phyloP scores from a whole-genome alignment of 2,888 invertebrate genomes.

The Notocelia uddmanniana region DNA sequence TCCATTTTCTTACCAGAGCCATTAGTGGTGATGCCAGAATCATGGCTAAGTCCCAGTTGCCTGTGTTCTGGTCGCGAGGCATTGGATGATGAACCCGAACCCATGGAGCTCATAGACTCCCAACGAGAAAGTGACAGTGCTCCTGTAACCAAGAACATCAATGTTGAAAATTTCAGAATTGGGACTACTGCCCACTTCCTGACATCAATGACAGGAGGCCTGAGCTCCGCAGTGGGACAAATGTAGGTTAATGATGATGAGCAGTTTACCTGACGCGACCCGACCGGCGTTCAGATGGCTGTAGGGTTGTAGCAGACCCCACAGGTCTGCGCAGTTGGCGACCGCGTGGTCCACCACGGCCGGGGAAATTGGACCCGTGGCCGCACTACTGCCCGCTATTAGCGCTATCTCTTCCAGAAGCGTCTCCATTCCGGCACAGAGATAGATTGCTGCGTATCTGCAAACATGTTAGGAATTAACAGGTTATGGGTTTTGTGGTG shows the following conservation, averaged over 20 bases:
- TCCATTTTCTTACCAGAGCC: slow-evolving; percentile 69
- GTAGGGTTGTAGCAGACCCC: slow-evolving; percentile 96
- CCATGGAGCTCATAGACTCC: slow-evolving; percentile 90
- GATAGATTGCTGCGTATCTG: slow-evolving; percentile 94
- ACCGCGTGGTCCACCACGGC: slow-evolving; percentile 93
- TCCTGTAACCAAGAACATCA: slow-evolving; percentile 78
- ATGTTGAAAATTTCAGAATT: no score
- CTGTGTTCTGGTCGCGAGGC: slow-evolving; percentile 70
- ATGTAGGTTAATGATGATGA: no score
- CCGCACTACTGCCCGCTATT: slow-evolving; percentile 64
- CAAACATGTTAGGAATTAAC: slow-evolving; percentile 31
- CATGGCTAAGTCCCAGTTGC: slow-evolving; percentile 77
- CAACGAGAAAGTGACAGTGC: slow-evolving; percentile 94
- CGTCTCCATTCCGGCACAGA: slow-evolving; percentile 96
- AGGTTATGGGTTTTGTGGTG: no score
- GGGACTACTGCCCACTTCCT: no score
- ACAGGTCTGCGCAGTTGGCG: slow-evolving; percentile 94
- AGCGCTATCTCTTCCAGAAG: slow-evolving; percentile 92
- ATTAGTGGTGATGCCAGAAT: slow-evolving; percentile 81
- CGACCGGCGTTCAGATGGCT: slow-evolving; percentile 96
- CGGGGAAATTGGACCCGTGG: slow-evolving; percentile 89
- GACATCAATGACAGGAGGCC: no score
- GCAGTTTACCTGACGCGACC: slow-evolving; percentile 90
- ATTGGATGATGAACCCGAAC: slow-evolving; percentile 81
- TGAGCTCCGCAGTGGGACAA: no score